These are phyloP conservation scores for Hirundo rustica DNA, from an alignment of 2,797 vertebrate genomes.

Conservation along the genomic window DNA sequence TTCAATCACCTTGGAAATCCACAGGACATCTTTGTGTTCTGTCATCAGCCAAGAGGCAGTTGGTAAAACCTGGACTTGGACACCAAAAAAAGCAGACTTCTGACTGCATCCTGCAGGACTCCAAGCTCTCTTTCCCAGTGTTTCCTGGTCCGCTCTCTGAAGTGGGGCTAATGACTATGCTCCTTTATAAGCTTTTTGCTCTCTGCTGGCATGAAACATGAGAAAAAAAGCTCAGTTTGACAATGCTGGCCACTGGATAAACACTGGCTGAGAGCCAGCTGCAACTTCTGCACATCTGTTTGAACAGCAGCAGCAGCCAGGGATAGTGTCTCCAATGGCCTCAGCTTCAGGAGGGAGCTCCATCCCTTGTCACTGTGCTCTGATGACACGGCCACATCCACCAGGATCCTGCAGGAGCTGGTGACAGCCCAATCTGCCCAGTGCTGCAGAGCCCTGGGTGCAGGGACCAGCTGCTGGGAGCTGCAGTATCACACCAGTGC, in stretches of 20 bases:
- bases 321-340: background rate
- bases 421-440: background rate
- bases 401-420: background rate
- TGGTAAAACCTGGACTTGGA: slow-evolving; percentile 19
- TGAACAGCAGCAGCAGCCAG: background rate
- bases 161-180: background rate
- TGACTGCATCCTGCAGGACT: background rate
- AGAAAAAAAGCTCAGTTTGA: background rate
- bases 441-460: background rate
- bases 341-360: background rate
- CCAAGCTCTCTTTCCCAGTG: background rate
- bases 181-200: slow-evolving; percentile 4
- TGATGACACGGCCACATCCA: background rate
- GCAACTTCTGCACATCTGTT: slow-evolving; percentile 10
- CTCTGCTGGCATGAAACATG: background rate
- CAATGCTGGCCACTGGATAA: background rate
- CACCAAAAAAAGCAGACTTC: background rate
- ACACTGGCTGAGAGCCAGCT: background rate
- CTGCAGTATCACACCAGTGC: background rate
- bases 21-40: background rate
- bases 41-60: background rate
- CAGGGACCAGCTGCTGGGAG: background rate
- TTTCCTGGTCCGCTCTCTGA: background rate
- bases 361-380: background rate
- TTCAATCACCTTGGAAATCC: slow-evolving; percentile 25